These are phyloP conservation scores for Oithona nana DNA, from an alignment of 2,888 invertebrate species.

Conservation along the genomic window DNA sequence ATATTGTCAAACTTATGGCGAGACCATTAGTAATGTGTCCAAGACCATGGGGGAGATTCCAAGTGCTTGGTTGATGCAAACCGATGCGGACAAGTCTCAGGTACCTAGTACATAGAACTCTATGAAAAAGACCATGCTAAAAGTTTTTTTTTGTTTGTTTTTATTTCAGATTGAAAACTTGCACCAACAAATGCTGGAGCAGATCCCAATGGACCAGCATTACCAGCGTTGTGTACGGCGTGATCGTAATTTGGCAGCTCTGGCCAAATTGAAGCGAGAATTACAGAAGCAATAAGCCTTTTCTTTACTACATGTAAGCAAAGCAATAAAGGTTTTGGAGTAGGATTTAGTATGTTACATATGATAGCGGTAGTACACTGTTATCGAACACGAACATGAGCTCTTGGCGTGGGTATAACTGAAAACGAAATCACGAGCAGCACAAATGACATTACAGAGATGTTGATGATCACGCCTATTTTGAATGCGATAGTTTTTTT, in stretches of 20 bases:
- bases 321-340: too few species aligned
- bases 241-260: constrained; percentile 56
- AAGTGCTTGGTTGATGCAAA: constrained; percentile 37
- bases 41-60: constrained; percentile 54
- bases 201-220: constrained; percentile 52
- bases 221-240: constrained; percentile 56
- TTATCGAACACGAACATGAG: too few species aligned
- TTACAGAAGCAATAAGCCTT: not conserved
- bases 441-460: too few species aligned
- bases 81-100: constrained; percentile 33
- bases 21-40: constrained; percentile 42
- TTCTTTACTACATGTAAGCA: too few species aligned
- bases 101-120: not conserved
- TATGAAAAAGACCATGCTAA: not conserved
- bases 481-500: too few species aligned
- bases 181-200: constrained; percentile 47
- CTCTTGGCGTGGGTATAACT: too few species aligned
- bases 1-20: constrained; percentile 41
- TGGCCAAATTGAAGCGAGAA: constrained; percentile 57
- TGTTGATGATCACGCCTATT: too few species aligned
- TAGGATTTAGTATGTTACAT: too few species aligned
- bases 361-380: too few species aligned
- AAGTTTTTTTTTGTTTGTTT: not conserved
- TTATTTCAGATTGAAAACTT: constrained; percentile 35
- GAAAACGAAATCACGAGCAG: too few species aligned